Percentiles rank a stretch among this genome's conserved stretches.
Conservation (phyloP, 2,113 vertebrate species). For the Periophthalmodon schlosseri region DNA sequence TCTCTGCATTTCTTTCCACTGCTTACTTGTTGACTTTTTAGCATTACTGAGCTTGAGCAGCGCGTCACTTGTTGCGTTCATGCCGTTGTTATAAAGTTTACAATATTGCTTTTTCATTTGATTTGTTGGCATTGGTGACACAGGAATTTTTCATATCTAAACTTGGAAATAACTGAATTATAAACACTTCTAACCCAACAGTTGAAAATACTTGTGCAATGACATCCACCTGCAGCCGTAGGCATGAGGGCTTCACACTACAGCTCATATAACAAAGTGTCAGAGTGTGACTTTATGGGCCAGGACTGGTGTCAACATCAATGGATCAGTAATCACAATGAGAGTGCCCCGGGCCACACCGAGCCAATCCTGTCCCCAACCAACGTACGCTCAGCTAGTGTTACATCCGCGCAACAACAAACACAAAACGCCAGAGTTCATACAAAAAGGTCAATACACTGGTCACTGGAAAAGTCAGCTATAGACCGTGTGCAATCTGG, state of each 20-base stretch:
- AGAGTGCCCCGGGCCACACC: slow-evolving; percentile 28
- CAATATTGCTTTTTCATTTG: not conserved
- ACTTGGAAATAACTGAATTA: not conserved
- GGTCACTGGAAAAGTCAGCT: slow-evolving; percentile 39
- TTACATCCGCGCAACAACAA: slow-evolving; percentile 46
- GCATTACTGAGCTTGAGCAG: too few relatives aligned
- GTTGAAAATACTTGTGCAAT: not conserved
- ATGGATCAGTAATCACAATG: slow-evolving; percentile 54
- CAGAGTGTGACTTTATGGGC: slow-evolving; percentile 25
- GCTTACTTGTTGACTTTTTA: too few relatives aligned
- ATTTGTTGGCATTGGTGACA: too few relatives aligned
- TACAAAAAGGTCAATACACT: slow-evolving; percentile 47
- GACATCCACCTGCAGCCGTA: slow-evolving; percentile 3
- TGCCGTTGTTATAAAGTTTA: not conserved
- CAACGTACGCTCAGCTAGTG: slow-evolving; percentile 27
- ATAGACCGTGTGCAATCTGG: slow-evolving; percentile 4
- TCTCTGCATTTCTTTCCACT: too few relatives aligned
- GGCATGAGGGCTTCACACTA: slow-evolving; percentile 10
- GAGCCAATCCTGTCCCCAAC: slow-evolving; percentile 34
- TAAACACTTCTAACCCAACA: not conserved
- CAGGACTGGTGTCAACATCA: slow-evolving; percentile 66
- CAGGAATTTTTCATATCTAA: too few relatives aligned
- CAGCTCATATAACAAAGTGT: slow-evolving; percentile 45
- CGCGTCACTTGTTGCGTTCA: too few relatives aligned
- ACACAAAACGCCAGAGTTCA: slow-evolving; percentile 56